A percentile compares a stretch with the other conserved stretches of the same genome.
Conservation (phyloP, 2,888 invertebrate species). For the Eilema sororculum region DNA sequence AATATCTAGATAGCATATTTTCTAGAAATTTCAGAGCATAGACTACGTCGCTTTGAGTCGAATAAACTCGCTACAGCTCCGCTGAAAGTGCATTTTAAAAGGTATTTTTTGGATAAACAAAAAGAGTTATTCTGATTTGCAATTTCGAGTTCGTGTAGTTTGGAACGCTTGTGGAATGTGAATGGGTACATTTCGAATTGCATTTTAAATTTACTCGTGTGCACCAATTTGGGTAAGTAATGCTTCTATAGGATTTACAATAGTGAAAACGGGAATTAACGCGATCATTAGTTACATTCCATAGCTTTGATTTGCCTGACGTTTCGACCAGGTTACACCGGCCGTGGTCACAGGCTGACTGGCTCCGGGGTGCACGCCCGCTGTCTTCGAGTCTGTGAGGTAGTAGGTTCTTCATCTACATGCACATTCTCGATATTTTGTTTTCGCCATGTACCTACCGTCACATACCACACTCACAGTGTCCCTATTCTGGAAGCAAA, state of each 20-base stretch:
- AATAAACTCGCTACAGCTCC: slow-evolving; percentile 31
- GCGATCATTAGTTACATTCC: no score
- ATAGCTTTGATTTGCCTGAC: no score
- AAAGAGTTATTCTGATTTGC: slow-evolving; percentile 1
- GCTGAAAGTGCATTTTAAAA: not conserved
- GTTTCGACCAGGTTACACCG: no score
- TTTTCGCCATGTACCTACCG: no score
- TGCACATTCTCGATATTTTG: no score
- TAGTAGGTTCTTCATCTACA: no score
- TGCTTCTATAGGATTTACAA: not conserved
- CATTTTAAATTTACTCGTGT: not conserved
- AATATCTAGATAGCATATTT: slow-evolving; percentile 34
- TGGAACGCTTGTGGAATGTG: not conserved
- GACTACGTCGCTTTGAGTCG: slow-evolving; percentile 27
- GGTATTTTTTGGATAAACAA: slow-evolving; percentile 8
- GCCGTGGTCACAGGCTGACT: no score
- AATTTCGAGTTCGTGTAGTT: not conserved
- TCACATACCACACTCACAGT: no score
- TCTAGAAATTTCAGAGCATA: slow-evolving; percentile 25
- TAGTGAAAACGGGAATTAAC: no score
- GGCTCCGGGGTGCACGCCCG: no score
- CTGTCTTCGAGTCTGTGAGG: no score
- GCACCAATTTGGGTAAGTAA: not conserved
- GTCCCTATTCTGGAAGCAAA: no score
- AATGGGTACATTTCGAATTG: not conserved